These are phyloP conservation scores for Heteromyza rotundicornis DNA, from an alignment of 2,888 invertebrate genomes.

Conservation along the genomic window DNA sequence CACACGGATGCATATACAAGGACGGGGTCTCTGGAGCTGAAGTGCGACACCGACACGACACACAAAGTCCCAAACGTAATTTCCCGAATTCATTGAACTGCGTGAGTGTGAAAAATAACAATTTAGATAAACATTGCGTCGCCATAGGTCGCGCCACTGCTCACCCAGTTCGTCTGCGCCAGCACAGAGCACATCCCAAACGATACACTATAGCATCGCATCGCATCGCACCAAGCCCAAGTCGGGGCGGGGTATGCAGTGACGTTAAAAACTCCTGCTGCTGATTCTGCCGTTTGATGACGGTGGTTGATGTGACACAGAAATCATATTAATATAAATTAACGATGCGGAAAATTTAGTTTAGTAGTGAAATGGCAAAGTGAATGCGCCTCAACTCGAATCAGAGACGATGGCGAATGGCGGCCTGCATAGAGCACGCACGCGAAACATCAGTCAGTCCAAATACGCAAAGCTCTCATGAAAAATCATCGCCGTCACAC, in stretches of 20 bases:
- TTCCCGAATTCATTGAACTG: conserved; percentile 63
- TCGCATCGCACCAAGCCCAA: conserved; percentile 15
- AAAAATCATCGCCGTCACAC: conserved; percentile 32
- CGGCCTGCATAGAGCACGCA: conserved; percentile 28
- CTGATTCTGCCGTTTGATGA: too few species aligned
- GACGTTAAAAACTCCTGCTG: conserved; percentile 25
- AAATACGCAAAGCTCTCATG: conserved; percentile 31
- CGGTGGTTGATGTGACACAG: conserved; percentile 46
- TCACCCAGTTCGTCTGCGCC: not conserved
- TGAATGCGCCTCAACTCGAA: conserved; percentile 58
- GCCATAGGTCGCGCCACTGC: conserved; percentile 39
- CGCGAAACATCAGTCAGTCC: conserved; percentile 30
- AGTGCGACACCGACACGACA: conserved; percentile 34
- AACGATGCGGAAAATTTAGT: conserved; percentile 64
- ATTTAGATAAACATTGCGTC: conserved; percentile 62
- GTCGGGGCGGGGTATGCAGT: conserved; percentile 19
- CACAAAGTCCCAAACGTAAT: conserved; percentile 62
- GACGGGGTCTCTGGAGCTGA: conserved; percentile 2
- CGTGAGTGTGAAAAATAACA: conserved; percentile 63
- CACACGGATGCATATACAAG: not conserved
- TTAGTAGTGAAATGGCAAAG: conserved; percentile 56
- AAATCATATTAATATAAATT: conserved; percentile 63
- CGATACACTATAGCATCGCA: conserved; percentile 30
- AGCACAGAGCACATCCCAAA: conserved; percentile 1
- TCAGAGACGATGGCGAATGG: not conserved